Evolutionary conservation across 2,113 vertebrate genomes (phyloP).

Genomic region (Crotalus tigris): DNA sequence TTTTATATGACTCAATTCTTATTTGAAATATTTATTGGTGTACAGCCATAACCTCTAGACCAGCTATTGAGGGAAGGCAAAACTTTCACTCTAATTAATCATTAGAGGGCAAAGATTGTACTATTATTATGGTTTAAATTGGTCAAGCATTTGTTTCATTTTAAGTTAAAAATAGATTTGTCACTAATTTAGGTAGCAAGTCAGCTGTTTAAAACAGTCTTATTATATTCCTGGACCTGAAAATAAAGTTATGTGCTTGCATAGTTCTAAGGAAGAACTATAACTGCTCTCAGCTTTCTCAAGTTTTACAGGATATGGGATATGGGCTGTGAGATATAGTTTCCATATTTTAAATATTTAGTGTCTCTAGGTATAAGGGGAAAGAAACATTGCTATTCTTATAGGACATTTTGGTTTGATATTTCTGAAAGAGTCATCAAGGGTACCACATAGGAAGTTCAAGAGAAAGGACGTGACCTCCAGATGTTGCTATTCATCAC

Average conservation of each 20-base stretch:
- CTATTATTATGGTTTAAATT: not conserved
- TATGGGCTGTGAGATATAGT: not conserved
- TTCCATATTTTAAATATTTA: not conserved
- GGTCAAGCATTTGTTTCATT: not conserved
- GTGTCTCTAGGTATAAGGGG: not conserved
- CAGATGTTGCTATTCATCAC: constrained; percentile 15
- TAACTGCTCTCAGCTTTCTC: not conserved
- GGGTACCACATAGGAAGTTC: not conserved
- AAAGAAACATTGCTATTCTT: not conserved
- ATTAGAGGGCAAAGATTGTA: not conserved
- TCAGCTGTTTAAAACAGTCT: not conserved
- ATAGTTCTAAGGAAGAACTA: not conserved
- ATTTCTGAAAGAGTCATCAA: not conserved
- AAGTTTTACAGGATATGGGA: not conserved
- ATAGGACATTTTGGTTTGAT: not conserved
- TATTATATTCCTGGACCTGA: not conserved
- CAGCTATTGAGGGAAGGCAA: not conserved
- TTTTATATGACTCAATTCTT: not conserved
- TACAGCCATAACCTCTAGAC: not conserved
- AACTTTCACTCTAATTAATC: not conserved
- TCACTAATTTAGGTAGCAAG: not conserved
- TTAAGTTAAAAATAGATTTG: not conserved
- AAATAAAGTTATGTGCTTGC: not conserved
- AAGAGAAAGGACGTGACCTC: not conserved
- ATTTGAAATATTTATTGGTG: not conserved